Base-by-base conservation (phyloP, 92 coral and sea anemone species). In the Siderastrea siderea region DNA sequence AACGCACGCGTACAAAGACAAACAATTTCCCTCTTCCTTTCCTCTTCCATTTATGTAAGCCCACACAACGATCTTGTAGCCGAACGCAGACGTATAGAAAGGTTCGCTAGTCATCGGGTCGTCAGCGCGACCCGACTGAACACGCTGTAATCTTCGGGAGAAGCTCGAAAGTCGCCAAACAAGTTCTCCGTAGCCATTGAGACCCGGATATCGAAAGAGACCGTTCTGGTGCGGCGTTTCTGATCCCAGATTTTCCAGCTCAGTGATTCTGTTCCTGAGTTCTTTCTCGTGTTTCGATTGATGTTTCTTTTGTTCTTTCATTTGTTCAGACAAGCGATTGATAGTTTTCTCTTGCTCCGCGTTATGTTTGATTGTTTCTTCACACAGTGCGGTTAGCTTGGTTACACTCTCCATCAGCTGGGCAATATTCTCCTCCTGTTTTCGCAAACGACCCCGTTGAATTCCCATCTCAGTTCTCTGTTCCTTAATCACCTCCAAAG, bases 91-190 rank as follows among this genome's bases (percentile, higher is more conserved):
- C 50, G 99, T 90, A 71, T 95, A 98, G 69, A 98, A 98, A 1
- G 99, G 98, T 73, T 98, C 99, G 47, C 99, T 94, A 44, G 96
- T 91, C 52, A 95, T 84, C 12, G 99, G 99, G 86, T 98, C 99
- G 74, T 98, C 98, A 47, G 90, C 51, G 50, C 98, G 95, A 26
- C 99, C 98, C 71, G 94, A 79, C 58, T 95, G 90, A 13, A 98
- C 88, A 9, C 99, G 93, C 58, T 95, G 90, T 63, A 98, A 88
- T 67, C 98, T 89, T 38, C 98, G 93, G 8, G 84, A 68, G 74
- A 92, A 90, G 90, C 90, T 98, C 17, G 92, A 84, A 14, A 98
- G 82, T 64, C 94, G 91, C 99, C 99, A 98, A 0, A 98, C 87
- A 16, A 92, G 96, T 81, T 98, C 98, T 17, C 99, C 98, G 79